Base-by-base conservation (phyloP, 2,888 invertebrate genomes). In the Lasiommata megera region DNA sequence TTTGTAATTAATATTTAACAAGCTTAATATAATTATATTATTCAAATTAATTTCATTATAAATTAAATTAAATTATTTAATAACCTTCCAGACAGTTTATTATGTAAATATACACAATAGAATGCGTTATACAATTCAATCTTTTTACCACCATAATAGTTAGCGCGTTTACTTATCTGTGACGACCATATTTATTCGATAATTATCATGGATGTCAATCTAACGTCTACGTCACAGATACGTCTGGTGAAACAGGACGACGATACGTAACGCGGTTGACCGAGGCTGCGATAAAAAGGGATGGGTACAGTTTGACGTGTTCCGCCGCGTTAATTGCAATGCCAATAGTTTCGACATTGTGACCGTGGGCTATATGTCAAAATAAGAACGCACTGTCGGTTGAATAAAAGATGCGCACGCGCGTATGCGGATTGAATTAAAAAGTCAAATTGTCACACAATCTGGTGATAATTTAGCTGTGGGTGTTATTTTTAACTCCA, bases 321-420 rank as follows among this genome's bases (percentile, higher is more conserved):
- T 69, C 54, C 65, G 61, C 44, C 70, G 65, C 70, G 73, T 72
- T 73, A 67, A 40, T 40, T 66, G n/a, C 28, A 72, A 70, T 71
- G 69, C 75, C 69, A 73, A 76, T 71, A 69, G 70, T 80, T 80
- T 79, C 80, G 72, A 74, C 79, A 80, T 59, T 67, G 12, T 66
- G 80, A 72, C 80, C 80, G 71, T 80, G 79, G 69, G 67, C 67
- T 70, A 71, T 76, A 72, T 78, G 77, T 77, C 79, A 79, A 79
- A 78, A 79, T 65, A 63, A 62, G 62, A 56, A 51, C 23, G 62
- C 61, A 61, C 63, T 67, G 71, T 61, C 51, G 62, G 63, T 66
- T 65, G 78, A 75, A 78, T 79, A 57, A 64, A 40, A 50, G 65
- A 71, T 68, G 56, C 59, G 63, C 67, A 66, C 68, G 73, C 71